A percentile compares a stretch with the other conserved stretches of the same genome.
These are phyloP conservation scores for Trachythela sp. DNA, from an alignment of 64 coral and sea anemone species.

Conservation along the genomic window DNA sequence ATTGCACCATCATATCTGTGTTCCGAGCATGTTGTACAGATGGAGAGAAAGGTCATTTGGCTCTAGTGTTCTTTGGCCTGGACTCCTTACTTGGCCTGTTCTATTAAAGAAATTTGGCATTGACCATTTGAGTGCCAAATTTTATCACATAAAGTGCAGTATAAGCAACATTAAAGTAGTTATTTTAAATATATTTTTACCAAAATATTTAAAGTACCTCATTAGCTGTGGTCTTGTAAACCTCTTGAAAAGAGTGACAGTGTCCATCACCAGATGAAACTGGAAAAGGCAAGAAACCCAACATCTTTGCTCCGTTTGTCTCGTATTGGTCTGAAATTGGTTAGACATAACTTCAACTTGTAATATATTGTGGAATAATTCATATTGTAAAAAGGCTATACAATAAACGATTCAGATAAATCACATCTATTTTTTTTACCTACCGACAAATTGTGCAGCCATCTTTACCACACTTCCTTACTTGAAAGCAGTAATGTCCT, in stretches of 20 bases:
- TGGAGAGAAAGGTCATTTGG: constrained; percentile 42
- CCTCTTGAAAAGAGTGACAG: neutral
- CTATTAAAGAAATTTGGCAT: neutral
- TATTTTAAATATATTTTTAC: neutral
- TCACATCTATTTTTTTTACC: neutral
- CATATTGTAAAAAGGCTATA: neutral
- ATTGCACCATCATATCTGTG: constrained; percentile 46
- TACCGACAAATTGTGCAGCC: neutral
- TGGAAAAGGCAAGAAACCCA: neutral
- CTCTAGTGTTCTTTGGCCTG: constrained; percentile 31
- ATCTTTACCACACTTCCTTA: neutral
- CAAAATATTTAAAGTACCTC: neutral
- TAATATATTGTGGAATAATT: neutral
- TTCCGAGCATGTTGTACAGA: constrained; percentile 54
- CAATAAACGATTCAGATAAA: neutral
- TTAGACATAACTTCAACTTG: neutral
- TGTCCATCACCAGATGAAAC: neutral
- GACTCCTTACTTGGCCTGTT: constrained; percentile 7
- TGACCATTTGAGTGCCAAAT: neutral
- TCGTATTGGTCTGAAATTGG: neutral
- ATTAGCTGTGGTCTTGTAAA: neutral
- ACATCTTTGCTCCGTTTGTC: neutral
- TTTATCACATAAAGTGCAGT: neutral
- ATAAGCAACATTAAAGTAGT: neutral
- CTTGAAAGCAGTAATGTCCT: constrained; percentile 21